A percentile compares a stretch with the other conserved stretches of the same genome.
Conservation (phyloP, 37 sponge, comb jelly and placozoan species). For the Axinella damicornis region DNA sequence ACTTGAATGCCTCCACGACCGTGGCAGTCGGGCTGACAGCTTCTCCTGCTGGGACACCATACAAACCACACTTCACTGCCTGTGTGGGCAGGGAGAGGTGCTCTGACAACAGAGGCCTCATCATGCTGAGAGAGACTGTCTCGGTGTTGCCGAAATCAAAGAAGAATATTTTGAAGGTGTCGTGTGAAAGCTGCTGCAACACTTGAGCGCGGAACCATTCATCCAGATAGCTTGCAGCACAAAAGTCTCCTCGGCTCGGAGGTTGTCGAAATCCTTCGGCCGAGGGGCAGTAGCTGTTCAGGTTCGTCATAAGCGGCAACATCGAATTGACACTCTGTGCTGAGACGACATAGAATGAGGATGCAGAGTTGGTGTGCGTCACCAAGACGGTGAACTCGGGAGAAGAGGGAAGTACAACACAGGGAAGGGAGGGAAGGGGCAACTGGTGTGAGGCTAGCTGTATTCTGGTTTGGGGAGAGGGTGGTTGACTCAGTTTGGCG, state of each 20-base stretch:
- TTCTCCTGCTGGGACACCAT: constrained; percentile 19
- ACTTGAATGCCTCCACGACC: background rate
- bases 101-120: background rate
- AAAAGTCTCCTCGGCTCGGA: too few relatives aligned
- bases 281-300: too few relatives aligned
- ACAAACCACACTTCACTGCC: constrained; percentile 26
- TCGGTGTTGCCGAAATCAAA: constrained; percentile 48
- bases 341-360: constrained; percentile 5
- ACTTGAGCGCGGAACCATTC: constrained; percentile 16
- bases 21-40: background rate
- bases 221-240: too few relatives aligned
- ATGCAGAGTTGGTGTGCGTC: constrained; percentile 8
- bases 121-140: background rate
- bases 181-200: background rate
- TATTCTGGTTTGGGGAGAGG: too few relatives aligned
- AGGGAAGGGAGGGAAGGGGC: constrained; percentile 17
- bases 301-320: too few relatives aligned
- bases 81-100: constrained; percentile 33
- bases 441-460: too few relatives aligned
- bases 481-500: too few relatives aligned
- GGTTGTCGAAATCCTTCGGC: too few relatives aligned
- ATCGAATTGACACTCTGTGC: too few relatives aligned
- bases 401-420: background rate
- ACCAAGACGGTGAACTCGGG: background rate
- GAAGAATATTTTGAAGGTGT: constrained; percentile 2